phyloP scores from a whole-genome alignment of 2,797 vertebrate species.

The Ammospiza maritima region DNA sequence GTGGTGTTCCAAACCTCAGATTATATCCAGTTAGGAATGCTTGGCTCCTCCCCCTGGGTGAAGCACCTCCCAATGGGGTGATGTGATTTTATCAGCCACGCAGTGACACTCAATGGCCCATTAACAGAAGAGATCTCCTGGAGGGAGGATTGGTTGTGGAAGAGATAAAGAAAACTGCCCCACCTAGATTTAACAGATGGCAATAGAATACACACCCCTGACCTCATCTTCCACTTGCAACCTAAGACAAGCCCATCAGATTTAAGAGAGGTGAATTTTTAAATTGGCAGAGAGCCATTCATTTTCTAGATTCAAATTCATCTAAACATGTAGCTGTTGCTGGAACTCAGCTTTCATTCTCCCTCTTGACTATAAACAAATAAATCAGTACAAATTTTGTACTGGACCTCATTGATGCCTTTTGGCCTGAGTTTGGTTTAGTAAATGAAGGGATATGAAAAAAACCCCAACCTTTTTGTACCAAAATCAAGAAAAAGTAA shows the following conservation, averaged over 20 bases:
- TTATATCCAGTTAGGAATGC: neutral
- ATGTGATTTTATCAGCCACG: neutral
- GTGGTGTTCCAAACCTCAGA: neutral
- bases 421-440: neutral
- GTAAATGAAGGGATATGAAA: neutral
- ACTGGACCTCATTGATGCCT: neutral
- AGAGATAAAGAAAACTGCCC: neutral
- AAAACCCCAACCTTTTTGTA: neutral
- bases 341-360: neutral
- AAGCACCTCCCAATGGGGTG: too few species aligned
- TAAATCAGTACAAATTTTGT: neutral
- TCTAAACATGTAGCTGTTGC: neutral
- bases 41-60: neutral
- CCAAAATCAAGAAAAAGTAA: neutral
- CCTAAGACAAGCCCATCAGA: neutral
- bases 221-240: neutral
- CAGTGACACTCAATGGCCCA: neutral
- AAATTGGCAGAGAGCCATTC: neutral
- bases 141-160: neutral
- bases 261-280: neutral
- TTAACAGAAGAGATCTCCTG: neutral
- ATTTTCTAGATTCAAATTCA: constrained; percentile 4
- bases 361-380: neutral
- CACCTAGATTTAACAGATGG: neutral
- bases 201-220: neutral